A percentile compares a stretch with the other conserved stretches of the same genome.
These are phyloP conservation scores for Acrobasis suavella DNA, from an alignment of 2,888 invertebrate genomes.

Conservation along the genomic window DNA sequence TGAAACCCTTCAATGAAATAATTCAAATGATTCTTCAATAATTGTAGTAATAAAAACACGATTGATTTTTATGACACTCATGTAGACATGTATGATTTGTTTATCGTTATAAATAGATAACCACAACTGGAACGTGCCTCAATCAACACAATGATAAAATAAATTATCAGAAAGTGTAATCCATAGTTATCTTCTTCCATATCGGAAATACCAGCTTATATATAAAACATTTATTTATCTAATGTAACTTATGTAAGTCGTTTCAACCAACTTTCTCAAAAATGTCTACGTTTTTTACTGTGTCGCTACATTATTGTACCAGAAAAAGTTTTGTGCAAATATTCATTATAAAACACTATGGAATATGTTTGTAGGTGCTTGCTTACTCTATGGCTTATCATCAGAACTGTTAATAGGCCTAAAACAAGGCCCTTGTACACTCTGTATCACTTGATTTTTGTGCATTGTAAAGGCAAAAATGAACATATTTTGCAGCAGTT, in stretches of 20 bases:
- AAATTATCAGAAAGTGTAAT: too few species aligned
- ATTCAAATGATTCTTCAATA: too few species aligned
- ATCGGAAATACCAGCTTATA: neutral
- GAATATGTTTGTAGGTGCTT: neutral
- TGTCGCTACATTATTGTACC: constrained; percentile 7
- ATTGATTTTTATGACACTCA: too few species aligned
- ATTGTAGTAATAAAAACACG: too few species aligned
- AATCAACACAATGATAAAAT: too few species aligned
- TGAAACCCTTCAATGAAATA: too few species aligned
- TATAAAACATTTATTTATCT: neutral
- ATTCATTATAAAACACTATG: constrained; percentile 10
- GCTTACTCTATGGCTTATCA: neutral
- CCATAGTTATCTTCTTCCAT: too few species aligned
- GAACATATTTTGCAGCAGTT: neutral
- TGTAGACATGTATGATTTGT: too few species aligned
- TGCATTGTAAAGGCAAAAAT: neutral
- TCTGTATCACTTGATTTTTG: neutral
- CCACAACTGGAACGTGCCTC: too few species aligned
- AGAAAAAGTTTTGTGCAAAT: constrained; percentile 8
- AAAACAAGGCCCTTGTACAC: constrained; percentile 3
- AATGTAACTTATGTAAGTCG: too few species aligned
- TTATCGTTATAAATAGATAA: too few species aligned
- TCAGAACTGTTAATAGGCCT: neutral
- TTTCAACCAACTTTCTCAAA: neutral
- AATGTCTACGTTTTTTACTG: constrained; percentile 9